phyloP scores from a whole-genome alignment of 2,888 invertebrate species.

The Apoderus coryli region DNA sequence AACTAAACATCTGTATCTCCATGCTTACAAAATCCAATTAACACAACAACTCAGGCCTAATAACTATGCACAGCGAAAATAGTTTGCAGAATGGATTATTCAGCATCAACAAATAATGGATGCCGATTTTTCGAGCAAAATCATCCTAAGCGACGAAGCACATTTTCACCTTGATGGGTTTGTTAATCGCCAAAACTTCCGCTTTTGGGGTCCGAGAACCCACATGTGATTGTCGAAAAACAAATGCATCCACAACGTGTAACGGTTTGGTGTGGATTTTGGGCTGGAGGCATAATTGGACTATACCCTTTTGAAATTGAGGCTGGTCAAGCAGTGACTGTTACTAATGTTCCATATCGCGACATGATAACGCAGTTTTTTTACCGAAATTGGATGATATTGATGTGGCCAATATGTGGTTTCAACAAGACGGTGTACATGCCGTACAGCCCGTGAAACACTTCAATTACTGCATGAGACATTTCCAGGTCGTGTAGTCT shows the following conservation, averaged over 20 bases:
- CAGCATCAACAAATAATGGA: no score
- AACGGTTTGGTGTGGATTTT: slow-evolving; percentile 7
- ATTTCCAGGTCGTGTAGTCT: no score
- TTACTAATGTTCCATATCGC: no score
- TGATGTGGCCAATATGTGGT: slow-evolving; percentile 15
- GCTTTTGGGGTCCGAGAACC: no score
- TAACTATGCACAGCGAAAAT: not conserved
- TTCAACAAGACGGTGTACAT: no score
- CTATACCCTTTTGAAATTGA: slow-evolving; percentile 16
- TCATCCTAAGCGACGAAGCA: no score
- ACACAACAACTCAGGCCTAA: no score
- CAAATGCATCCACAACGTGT: slow-evolving; percentile 6
- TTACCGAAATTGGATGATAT: slow-evolving; percentile 17
- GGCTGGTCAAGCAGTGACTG: slow-evolving; percentile 14
- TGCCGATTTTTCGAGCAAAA: no score
- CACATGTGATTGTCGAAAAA: no score
- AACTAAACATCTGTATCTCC: slow-evolving; percentile 9
- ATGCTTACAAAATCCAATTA: no score
- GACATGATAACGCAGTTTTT: no score
- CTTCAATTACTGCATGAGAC: slow-evolving; percentile 14
- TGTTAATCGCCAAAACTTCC: slow-evolving; percentile 1
- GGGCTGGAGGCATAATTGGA: slow-evolving; percentile 6
- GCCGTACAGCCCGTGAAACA: no score
- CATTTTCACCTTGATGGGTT: slow-evolving; percentile 4
- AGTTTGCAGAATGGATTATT: slow-evolving; percentile 4